These are phyloP conservation scores for Galago senegalensis DNA, from an alignment of 2,797 vertebrate species.

Conservation along the genomic window DNA sequence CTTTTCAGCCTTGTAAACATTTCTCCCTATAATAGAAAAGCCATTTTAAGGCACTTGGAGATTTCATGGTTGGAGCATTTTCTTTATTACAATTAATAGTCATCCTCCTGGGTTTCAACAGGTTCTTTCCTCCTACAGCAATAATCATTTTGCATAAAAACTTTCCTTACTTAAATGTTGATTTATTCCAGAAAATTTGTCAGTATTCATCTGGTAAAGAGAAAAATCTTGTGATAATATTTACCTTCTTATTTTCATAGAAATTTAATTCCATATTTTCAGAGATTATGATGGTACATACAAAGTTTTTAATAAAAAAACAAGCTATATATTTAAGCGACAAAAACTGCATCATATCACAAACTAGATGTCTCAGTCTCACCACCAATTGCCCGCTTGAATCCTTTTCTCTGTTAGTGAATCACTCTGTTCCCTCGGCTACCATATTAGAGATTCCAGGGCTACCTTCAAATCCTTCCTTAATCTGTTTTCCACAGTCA, in stretches of 20 bases:
- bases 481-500: not conserved
- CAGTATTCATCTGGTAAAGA: not conserved
- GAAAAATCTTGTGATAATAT: not conserved
- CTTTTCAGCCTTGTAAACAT: not conserved
- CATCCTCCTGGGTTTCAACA: not conserved
- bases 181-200: slow-evolving; percentile 28
- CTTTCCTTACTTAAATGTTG: not conserved
- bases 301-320: slow-evolving; percentile 11
- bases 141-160: slow-evolving; percentile 6
- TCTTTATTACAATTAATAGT: not conserved
- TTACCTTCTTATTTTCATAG: slow-evolving; percentile 1
- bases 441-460: not conserved
- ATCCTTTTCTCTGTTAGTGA: not conserved
- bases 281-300: not conserved
- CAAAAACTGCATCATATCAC: not conserved
- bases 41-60: not conserved
- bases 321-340: not conserved
- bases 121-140: not conserved
- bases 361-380: not conserved
- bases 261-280: slow-evolving; percentile 5
- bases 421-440: not conserved
- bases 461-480: not conserved
- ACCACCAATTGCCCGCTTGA: not conserved
- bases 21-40: not conserved
- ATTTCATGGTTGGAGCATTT: not conserved